These are phyloP conservation scores for Musca domestica DNA, from an alignment of 1,140 invertebrate species.

Conservation along the genomic window DNA sequence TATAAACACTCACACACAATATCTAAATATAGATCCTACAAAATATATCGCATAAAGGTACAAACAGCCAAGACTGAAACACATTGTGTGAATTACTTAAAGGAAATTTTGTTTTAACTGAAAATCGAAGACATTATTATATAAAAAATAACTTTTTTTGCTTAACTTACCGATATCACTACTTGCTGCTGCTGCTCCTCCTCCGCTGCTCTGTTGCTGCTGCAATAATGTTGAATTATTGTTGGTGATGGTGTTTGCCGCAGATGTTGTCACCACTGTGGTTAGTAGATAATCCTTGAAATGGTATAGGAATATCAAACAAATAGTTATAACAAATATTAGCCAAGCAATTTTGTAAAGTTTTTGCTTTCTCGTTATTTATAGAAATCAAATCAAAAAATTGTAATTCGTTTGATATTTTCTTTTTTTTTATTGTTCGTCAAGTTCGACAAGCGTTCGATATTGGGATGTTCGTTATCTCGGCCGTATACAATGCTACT, in stretches of 20 bases:
- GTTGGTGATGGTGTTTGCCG: constrained; percentile 25
- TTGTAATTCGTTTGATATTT: too few relatives aligned
- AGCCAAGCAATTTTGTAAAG: constrained; percentile 2
- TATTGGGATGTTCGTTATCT: constrained; percentile 12
- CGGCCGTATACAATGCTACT: neutral
- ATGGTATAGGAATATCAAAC: neutral
- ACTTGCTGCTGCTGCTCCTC: constrained; percentile 37
- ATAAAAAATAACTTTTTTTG: neutral
- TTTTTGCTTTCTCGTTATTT: neutral
- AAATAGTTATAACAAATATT: neutral
- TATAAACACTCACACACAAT: too few relatives aligned
- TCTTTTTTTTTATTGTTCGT: too few relatives aligned
- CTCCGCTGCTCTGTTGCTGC: constrained; percentile 35
- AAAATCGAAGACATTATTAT: too few relatives aligned
- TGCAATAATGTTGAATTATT: constrained; percentile 29
- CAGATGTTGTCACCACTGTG: constrained; percentile 11
- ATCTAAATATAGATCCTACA: too few relatives aligned
- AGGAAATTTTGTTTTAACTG: too few relatives aligned
- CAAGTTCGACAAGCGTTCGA: too few relatives aligned
- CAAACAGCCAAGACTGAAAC: too few relatives aligned
- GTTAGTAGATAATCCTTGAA: constrained; percentile 23
- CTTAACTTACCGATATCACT: constrained; percentile 27
- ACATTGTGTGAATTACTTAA: too few relatives aligned
- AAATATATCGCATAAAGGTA: too few relatives aligned
- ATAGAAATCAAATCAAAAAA: neutral